A percentile compares a stretch with the other conserved stretches of the same genome.
Conservation (phyloP, 2,888 invertebrate species). For the Melanotus villosus region DNA sequence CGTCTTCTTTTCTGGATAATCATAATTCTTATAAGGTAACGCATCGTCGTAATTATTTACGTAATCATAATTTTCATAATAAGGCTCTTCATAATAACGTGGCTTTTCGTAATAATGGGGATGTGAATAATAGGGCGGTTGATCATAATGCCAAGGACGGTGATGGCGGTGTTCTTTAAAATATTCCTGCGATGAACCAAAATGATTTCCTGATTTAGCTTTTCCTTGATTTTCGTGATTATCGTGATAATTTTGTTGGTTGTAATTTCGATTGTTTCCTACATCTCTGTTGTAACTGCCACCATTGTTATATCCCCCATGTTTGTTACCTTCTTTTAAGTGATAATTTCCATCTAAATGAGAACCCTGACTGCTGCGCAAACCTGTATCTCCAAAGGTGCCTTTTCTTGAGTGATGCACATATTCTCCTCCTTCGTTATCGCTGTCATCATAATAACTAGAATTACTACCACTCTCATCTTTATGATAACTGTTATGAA, state of each 20-base stretch:
- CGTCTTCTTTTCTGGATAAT: conserved; percentile 54
- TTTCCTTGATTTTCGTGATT: conserved; percentile 55
- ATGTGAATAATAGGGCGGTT: conserved; percentile 27
- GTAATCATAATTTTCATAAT: neutral
- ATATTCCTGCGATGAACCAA: conserved; percentile 27
- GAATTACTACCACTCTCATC: conserved; percentile 80
- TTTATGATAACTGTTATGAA: conserved; percentile 79
- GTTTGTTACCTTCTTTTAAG: conserved; percentile 58
- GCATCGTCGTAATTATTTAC: conserved; percentile 2
- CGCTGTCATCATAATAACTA: conserved; percentile 77
- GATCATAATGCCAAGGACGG: conserved; percentile 17
- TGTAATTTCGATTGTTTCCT: conserved; percentile 59
- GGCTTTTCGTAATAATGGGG: conserved; percentile 38
- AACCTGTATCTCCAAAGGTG: conserved; percentile 50
- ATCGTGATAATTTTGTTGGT: conserved; percentile 61
- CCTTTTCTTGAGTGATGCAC: conserved; percentile 62
- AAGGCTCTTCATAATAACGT: conserved; percentile 38
- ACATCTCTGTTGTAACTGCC: conserved; percentile 60
- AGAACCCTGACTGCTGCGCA: conserved; percentile 57
- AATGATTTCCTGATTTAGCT: conserved; percentile 48
- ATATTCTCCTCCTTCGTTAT: conserved; percentile 67
- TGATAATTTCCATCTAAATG: conserved; percentile 58
- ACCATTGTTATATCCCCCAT: conserved; percentile 61
- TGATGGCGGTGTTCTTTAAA: conserved; percentile 37
- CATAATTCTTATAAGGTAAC: neutral